Evolutionary conservation across 2,797 vertebrate genomes (phyloP).

Genomic region (Acrossocheilus wenchowensis): DNA sequence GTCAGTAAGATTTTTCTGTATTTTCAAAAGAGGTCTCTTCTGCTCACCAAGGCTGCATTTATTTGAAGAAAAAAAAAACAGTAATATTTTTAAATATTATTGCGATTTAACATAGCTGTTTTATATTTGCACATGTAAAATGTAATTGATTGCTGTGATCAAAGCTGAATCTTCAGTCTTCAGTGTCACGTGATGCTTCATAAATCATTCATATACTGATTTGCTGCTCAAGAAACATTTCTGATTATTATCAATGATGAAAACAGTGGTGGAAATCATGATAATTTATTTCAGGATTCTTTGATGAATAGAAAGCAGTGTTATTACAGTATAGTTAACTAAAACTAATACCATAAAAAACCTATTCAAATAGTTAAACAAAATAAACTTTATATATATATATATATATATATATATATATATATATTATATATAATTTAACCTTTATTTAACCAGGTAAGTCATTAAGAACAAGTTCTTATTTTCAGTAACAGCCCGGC

Average conservation of each 20-base stretch:
- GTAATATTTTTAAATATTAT: neutral
- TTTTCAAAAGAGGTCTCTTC: neutral
- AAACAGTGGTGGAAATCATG: neutral
- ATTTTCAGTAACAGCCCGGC: too few relatives aligned
- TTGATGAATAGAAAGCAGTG: too few relatives aligned
- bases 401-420: too few relatives aligned
- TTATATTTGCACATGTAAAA: too few relatives aligned
- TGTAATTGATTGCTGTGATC: too few relatives aligned
- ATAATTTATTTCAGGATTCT: neutral
- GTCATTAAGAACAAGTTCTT: too few relatives aligned
- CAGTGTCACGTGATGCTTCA: neutral
- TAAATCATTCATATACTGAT: neutral
- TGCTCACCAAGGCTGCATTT: neutral
- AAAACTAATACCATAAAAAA: too few relatives aligned
- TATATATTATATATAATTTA: too few relatives aligned
- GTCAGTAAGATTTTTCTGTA: neutral
- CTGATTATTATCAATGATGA: neutral
- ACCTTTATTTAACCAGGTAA: too few relatives aligned
- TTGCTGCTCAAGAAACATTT: neutral
- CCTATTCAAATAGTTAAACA: too few relatives aligned
- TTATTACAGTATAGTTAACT: too few relatives aligned
- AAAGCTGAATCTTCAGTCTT: neutral
- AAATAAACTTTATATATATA: too few relatives aligned
- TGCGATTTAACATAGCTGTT: neutral
- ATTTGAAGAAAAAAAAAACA: neutral